Percentiles rank a stretch among this genome's conserved stretches.
Conservation (phyloP, 2,797 vertebrate genomes). For the Pristis pectinata region DNA sequence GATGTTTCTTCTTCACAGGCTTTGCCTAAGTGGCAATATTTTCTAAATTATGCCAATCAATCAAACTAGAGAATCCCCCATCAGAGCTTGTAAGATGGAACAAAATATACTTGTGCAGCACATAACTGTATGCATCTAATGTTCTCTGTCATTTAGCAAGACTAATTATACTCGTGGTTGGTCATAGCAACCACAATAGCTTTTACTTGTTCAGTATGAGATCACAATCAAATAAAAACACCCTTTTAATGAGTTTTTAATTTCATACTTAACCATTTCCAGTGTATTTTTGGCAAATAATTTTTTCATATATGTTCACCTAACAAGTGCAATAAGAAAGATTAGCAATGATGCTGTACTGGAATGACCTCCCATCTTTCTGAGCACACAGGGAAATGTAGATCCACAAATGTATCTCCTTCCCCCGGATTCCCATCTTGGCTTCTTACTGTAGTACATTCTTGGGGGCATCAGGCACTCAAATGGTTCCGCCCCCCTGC, state of each 20-base stretch:
- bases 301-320: background rate
- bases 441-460: background rate
- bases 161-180: background rate
- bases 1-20: background rate
- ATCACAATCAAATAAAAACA: background rate
- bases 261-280: background rate
- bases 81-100: background rate
- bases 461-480: too few relatives aligned
- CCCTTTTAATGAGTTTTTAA: background rate
- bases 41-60: background rate
- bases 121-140: background rate
- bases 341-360: background rate
- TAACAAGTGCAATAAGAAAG: background rate
- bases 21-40: background rate
- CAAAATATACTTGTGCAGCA: background rate
- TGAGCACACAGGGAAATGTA: background rate
- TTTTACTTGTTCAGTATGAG: background rate
- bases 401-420: background rate
- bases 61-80: background rate
- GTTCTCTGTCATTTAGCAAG: background rate
- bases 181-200: background rate
- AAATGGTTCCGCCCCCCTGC: too few relatives aligned
- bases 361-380: background rate
- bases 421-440: background rate
- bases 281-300: background rate